Evolutionary conservation across 2,113 vertebrate species (phyloP), one percentile per base, ranked within the genome.

Genomic region (Lepus americanus): DNA sequence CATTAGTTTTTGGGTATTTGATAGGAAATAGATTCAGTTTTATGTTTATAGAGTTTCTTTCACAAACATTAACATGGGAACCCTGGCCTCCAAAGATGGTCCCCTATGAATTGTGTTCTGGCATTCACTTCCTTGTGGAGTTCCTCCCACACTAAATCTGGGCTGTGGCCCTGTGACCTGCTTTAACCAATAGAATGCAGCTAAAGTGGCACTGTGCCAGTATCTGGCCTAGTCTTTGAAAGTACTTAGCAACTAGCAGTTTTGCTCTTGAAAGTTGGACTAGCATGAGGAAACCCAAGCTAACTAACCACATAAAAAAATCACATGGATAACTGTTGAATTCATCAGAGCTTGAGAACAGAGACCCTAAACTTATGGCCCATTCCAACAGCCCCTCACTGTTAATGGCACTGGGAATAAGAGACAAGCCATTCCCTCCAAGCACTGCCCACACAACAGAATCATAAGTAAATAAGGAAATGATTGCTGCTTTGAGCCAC

Each of bases 1-100:
- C 59, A 23, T 96, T 86, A 93, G 63, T 67, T 74, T 95, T 94
- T 67, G 70, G 76, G 94, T 95, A 66, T 87, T 95, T 95, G 25
- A 31, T 94, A 76, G 61, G 66, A 96, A 96, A 89, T 95, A 86
- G 77, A 87, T 29, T 93, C 33, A 14, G 53, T 86, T 92, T 92
- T 88, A 76, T 90, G 78, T 96, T 96, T 69, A 90, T 95, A 59
- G 78, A 90, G 88, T 94, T 95, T 95, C 49, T 94, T 92, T 95
- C 51, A 61, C 95, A 90, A 95, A 79, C 4, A 90, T 10, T 69
- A n/a, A 53, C 88, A 13, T 96, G 67, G 55, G 79, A 95, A 29
- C 61, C 55, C 19, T 70, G 92, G 59, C 74, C 49, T 92, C 69
- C 51, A 89, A 94, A 90, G 81, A 76, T 55, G 61, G 5, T 14